phyloP scores from a whole-genome alignment of 2,888 invertebrate species.

The Panzeria rudis region DNA sequence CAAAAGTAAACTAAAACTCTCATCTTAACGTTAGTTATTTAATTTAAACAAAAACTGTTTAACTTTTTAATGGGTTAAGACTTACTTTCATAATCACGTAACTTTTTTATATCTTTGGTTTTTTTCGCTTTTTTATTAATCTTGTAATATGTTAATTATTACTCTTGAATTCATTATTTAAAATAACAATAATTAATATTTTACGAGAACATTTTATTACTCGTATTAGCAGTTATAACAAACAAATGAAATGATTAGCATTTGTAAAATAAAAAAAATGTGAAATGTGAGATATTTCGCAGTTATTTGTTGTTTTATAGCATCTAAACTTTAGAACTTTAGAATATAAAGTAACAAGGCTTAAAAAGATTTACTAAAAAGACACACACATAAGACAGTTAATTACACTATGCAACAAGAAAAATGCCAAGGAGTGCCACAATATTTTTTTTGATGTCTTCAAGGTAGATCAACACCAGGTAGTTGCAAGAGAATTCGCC shows the following conservation, averaged over 20 bases:
- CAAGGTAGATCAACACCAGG: too few species aligned
- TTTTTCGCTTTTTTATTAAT: neutral
- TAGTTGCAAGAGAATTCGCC: too few species aligned
- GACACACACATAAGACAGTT: neutral
- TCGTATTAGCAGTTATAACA: neutral
- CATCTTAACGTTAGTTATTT: too few species aligned
- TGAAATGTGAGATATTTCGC: neutral
- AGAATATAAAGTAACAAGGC: neutral
- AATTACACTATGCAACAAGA: neutral
- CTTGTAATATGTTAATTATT: slow-evolving; percentile 25
- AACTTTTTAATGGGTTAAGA: neutral
- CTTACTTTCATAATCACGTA: neutral
- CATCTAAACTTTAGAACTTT: too few species aligned
- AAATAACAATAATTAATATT: slow-evolving; percentile 10
- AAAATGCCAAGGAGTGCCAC: too few species aligned
- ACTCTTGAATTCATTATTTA: slow-evolving; percentile 5
- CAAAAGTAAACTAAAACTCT: neutral
- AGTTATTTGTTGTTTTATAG: neutral
- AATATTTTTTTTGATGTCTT: too few species aligned
- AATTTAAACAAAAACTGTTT: neutral
- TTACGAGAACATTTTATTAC: neutral
- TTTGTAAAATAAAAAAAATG: slow-evolving; percentile 3
- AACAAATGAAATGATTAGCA: neutral
- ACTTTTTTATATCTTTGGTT: neutral
- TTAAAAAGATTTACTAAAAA: neutral